Conservation (phyloP, 2,113 vertebrate genomes). For the Melanerpes aurifrons region DNA sequence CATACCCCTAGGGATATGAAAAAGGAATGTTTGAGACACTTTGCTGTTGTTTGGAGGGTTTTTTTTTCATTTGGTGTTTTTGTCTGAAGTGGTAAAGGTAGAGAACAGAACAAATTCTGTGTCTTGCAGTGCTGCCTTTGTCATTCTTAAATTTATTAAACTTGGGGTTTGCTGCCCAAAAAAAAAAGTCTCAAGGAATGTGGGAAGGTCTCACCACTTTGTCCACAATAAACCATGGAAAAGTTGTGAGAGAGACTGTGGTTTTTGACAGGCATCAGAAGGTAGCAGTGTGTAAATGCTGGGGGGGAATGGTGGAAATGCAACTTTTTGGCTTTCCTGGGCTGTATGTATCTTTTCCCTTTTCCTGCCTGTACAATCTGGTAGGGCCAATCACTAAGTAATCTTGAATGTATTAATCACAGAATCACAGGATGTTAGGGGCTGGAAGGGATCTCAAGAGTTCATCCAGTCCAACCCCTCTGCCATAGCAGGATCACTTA, state of each 20-base stretch:
- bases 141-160: background rate
- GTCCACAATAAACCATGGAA: background rate
- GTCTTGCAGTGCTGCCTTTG: background rate
- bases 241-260: background rate
- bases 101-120: background rate
- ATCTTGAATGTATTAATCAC: background rate
- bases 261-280: background rate
- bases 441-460: too few relatives aligned
- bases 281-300: background rate
- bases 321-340: background rate
- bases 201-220: background rate
- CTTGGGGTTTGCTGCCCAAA: background rate
- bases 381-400: background rate
- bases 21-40: background rate
- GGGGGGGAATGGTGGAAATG: background rate
- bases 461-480: too few relatives aligned
- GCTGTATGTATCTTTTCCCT: background rate
- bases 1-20: background rate
- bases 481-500: too few relatives aligned
- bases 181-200: background rate
- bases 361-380: background rate
- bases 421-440: too few relatives aligned
- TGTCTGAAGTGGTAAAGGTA: background rate
- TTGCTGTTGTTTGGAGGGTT: background rate
- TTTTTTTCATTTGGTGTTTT: background rate